Base-by-base conservation (phyloP, 2,113 vertebrate genomes). In the Merops nubicus region DNA sequence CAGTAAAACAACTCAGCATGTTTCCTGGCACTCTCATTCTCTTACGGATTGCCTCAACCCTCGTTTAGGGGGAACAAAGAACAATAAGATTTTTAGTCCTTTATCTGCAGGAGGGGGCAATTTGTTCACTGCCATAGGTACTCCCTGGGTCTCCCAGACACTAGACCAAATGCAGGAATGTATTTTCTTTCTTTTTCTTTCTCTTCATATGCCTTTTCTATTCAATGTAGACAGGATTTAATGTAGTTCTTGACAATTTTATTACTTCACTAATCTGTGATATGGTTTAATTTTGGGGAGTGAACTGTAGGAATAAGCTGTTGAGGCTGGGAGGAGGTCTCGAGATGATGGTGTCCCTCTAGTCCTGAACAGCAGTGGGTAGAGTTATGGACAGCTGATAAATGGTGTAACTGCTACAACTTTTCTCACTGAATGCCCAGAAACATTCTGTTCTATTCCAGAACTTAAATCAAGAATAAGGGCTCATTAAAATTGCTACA, bases 191-290 rank as follows among this genome's bases (percentile, higher is more conserved):
- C 73, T 69, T 87, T 89, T 95, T 45, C 73, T 88, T 72, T 70
- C 67, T 91, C 85, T 95, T 79, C 26, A 31, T 85, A 89, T 91
- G 75, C 86, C 83, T 93, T 92, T 91, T 89, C 79, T 96, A 73
- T 80, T 85, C 93, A 59, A 38, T 12, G 22, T 78, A 64, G 13
- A n/a, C 23, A 22, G 88, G 91, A 88, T 96, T 95, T 96, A 94
- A 94, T 83, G 31, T 97, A 93, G 92, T 85, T 95, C 56, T 38
- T 92, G 74, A 68, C 50, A 57, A 45, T 26, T 42, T 67, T 73
- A n/a, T 34, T 38, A 11, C 26, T 68, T 26, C 82, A 38, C 26
- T 77, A 67, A 64, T 36, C 48, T 34, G 23, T 51, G 36, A 17
- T 73, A 17, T 12, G 36, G 70, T 92, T 93, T 86, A 70, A 86